A percentile compares a stretch with the other conserved stretches of the same genome.
phyloP scores from a whole-genome alignment of 2,888 invertebrate species.

The Eristalis arbustorum region DNA sequence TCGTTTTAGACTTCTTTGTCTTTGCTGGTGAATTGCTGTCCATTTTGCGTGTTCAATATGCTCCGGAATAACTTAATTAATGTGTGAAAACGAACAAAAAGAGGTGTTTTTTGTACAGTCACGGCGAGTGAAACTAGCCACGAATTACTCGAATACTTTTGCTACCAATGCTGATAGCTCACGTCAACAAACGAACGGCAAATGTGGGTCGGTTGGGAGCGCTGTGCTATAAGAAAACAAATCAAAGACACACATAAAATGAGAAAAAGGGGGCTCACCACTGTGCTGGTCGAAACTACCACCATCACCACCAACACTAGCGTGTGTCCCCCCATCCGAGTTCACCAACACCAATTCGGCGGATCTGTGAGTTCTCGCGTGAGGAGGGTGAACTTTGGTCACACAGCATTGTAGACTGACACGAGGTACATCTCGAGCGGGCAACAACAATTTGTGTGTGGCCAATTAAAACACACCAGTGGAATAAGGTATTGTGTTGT shows the following conservation, averaged over 20 bases:
- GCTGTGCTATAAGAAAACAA: constrained; percentile 38
- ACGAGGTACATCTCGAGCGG: not conserved
- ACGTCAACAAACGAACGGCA: constrained; percentile 60
- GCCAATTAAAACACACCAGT: constrained; percentile 1
- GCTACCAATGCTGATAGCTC: constrained; percentile 28
- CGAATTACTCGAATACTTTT: not conserved
- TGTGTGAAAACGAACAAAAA: constrained; percentile 18
- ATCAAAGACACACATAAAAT: not conserved
- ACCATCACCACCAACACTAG: constrained; percentile 10
- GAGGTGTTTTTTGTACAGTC: constrained; percentile 40
- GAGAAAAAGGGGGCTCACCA: constrained; percentile 63
- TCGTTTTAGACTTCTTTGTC: constrained; percentile 54
- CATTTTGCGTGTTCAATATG: constrained; percentile 47
- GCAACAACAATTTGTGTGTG: constrained; percentile 39
- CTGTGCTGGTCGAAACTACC: not conserved
- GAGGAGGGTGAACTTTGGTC: constrained; percentile 33
- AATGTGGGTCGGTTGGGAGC: constrained; percentile 53
- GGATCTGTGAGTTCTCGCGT: not conserved
- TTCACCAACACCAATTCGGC: not conserved
- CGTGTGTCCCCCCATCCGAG: not conserved
- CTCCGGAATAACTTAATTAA: not conserved
- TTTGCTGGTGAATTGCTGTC: constrained; percentile 46
- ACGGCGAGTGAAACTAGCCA: constrained; percentile 20
- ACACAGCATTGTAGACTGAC: constrained; percentile 35
- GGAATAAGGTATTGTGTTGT: not conserved